A percentile compares a stretch with the other conserved stretches of the same genome.
Conservation (phyloP, 2,888 invertebrate species). For the Tetrapedia diversipes region DNA sequence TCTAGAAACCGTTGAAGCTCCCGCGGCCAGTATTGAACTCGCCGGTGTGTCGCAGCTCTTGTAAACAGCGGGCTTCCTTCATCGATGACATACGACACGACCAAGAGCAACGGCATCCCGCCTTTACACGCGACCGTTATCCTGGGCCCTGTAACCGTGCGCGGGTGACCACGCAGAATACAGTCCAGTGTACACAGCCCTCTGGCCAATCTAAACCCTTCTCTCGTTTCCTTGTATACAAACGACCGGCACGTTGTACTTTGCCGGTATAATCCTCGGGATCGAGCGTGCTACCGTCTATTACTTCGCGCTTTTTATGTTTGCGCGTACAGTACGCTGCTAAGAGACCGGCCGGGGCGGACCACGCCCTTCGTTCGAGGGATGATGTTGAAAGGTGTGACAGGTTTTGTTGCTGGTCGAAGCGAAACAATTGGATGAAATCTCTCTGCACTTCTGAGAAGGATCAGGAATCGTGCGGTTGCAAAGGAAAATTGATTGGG, state of each 20-base stretch:
- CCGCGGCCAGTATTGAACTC: slow-evolving; percentile 66
- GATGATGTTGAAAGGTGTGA: neutral
- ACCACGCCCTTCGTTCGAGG: neutral
- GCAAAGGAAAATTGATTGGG: too few species aligned
- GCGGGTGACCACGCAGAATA: slow-evolving; percentile 32
- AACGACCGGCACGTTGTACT: slow-evolving; percentile 18
- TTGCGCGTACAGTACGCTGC: neutral
- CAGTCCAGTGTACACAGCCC: slow-evolving; percentile 15
- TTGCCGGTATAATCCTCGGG: slow-evolving; percentile 5
- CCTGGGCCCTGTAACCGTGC: slow-evolving; percentile 28
- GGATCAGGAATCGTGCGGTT: too few species aligned
- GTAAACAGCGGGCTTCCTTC: slow-evolving; percentile 66
- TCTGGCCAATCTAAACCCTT: slow-evolving; percentile 14
- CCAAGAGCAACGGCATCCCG: slow-evolving; percentile 32
- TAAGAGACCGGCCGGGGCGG: neutral
- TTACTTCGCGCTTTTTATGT: slow-evolving; percentile 16
- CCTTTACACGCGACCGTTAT: slow-evolving; percentile 43
- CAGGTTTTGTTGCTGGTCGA: neutral
- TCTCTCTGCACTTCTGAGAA: too few species aligned
- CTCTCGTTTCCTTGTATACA: slow-evolving; percentile 18
- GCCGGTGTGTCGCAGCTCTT: slow-evolving; percentile 39
- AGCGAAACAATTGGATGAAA: too few species aligned
- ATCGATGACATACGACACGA: slow-evolving; percentile 56
- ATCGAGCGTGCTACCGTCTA: slow-evolving; percentile 11
- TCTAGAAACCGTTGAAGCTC: slow-evolving; percentile 77